These are phyloP conservation scores for Drosophila algonquin DNA, from an alignment of 2,888 invertebrate species.

Conservation along the genomic window DNA sequence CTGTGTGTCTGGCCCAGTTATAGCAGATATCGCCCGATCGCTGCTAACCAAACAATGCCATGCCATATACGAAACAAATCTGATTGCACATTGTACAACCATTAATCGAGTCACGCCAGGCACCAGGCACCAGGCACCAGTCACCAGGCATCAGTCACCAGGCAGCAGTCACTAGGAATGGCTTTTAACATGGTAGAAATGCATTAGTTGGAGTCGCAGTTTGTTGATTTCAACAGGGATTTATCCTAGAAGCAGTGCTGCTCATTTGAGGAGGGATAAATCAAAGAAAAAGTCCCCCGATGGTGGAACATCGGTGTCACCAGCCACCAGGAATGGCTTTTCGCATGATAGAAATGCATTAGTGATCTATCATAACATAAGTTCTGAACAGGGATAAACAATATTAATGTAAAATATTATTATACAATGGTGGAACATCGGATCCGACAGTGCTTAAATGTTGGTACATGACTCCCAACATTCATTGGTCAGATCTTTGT, in stretches of 20 bases:
- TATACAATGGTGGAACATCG: no score
- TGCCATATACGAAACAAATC: slow-evolving; percentile 36
- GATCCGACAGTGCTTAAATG: no score
- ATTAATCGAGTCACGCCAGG: slow-evolving; percentile 44
- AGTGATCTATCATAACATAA: no score
- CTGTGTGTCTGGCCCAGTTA: slow-evolving; percentile 20
- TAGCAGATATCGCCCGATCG: slow-evolving; percentile 15
- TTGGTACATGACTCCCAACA: background rate
- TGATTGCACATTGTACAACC: slow-evolving; percentile 45
- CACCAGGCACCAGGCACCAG: background rate
- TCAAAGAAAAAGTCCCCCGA: no score
- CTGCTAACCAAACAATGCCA: background rate
- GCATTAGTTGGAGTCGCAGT: slow-evolving; percentile 43
- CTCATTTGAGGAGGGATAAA: no score
- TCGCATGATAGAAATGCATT: no score
- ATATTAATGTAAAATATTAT: no score
- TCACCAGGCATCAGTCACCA: background rate
- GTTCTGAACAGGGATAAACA: no score
- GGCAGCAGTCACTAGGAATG: slow-evolving; percentile 5
- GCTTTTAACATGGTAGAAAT: slow-evolving; percentile 48
- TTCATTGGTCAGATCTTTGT: background rate
- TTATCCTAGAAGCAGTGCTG: no score
- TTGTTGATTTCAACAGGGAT: no score
- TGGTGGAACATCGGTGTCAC: no score
- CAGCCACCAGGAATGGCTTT: no score